Base-by-base conservation (phyloP, 2,113 vertebrate species). In the Prunella himalayana region DNA sequence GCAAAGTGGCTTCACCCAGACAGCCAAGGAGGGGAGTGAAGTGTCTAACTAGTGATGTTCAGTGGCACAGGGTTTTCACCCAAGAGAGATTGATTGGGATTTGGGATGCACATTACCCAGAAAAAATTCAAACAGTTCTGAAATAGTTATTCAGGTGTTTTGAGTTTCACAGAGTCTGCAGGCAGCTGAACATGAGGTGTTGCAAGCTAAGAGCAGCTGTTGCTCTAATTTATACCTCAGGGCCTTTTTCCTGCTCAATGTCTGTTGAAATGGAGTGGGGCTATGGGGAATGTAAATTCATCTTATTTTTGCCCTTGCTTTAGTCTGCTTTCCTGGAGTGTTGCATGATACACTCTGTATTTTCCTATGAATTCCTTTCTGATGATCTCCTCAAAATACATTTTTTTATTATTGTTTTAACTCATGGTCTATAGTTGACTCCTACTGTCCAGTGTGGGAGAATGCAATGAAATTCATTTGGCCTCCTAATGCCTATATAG, bases 201-300 rank as follows among this genome's bases (percentile, higher is more conserved):
- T 92, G 83, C 53, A 64, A 82, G 57, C 65, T 68, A 47, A 84
- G 84, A 94, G 3, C 86, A 94, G 28, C 72, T 91, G 80, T 87
- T 95, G 84, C 81, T 95, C 86, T 95, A 87, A 89, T 94, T 95
- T 95, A 79, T 94, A 94, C 65, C 70, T 87, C 61, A 45, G 84
- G 84, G 89, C 54, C n/a, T 63, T 91, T 94, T 91, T 85, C 83
- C 65, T 87, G 59, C 71, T 96, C 79, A 54, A 4, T 66, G 35
- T 90, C 69, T 83, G 63, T 70, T 86, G 90, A 92, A 95, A 86
- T 77, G 59, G 54, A 90, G 37, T 65, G 60, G 30, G 31, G 25
- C 37, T 91, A 86, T 89, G 83, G 49, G 69, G 81, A 88, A 56
- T 79, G 65, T 53, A 87, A 92, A 80, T 82, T 72, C 31, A 37